These are phyloP conservation scores for Caradrina clavipalpis DNA, from an alignment of 2,888 invertebrate genomes.

Conservation along the genomic window DNA sequence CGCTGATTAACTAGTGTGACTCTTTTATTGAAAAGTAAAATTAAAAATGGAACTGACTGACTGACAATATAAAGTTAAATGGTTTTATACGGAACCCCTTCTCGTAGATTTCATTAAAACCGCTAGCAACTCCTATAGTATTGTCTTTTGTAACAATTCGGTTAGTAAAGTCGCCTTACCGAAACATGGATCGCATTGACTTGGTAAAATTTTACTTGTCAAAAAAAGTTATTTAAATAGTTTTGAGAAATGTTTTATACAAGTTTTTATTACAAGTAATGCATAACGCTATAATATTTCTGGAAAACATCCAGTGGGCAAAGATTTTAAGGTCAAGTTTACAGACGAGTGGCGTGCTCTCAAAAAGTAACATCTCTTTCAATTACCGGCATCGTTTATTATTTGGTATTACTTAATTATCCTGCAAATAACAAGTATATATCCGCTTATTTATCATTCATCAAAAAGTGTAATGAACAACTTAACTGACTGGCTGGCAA, in stretches of 20 bases:
- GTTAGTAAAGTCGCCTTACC: constrained; percentile 17
- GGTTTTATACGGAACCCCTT: constrained; percentile 40
- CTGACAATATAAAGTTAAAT: constrained; percentile 48
- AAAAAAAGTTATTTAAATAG: neutral
- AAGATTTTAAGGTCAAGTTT: constrained; percentile 16
- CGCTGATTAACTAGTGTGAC: neutral
- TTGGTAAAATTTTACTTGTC: neutral
- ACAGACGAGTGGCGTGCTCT: constrained; percentile 3
- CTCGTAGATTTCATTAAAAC: constrained; percentile 43
- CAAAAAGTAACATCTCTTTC: constrained; percentile 12
- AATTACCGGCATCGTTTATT: no score
- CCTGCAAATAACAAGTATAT: no score
- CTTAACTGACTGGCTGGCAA: no score
- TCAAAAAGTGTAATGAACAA: no score
- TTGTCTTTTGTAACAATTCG: constrained; percentile 10
- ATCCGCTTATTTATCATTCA: no score
- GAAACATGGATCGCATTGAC: constrained; percentile 7
- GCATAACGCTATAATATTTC: neutral
- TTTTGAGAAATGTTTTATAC: neutral
- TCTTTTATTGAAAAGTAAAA: constrained; percentile 8
- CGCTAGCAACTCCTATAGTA: constrained; percentile 50
- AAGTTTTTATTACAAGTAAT: neutral
- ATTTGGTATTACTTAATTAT: no score
- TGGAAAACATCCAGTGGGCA: constrained; percentile 2
- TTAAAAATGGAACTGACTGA: constrained; percentile 35